Conservation (phyloP, 2,888 invertebrate species). For the Platypus cylindrus region DNA sequence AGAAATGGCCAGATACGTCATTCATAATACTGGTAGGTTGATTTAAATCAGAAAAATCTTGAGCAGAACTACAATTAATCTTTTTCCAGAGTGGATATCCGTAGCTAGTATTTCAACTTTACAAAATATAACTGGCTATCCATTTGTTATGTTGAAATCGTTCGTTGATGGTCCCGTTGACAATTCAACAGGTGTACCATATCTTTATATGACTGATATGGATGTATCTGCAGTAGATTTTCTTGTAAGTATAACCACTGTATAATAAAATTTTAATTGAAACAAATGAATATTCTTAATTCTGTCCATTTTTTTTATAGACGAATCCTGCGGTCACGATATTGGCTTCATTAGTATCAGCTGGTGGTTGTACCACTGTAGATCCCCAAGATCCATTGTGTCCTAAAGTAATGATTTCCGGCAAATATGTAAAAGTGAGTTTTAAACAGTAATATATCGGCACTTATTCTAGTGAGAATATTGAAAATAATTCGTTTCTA, state of each 20-base stretch:
- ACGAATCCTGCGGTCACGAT: conserved; percentile 51
- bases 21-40: conserved; percentile 51
- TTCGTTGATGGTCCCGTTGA: conserved; percentile 54
- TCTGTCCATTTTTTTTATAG: conserved; percentile 39
- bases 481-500: no score
- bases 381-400: conserved; percentile 71
- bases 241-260: conserved; percentile 37
- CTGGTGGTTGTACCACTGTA: conserved; percentile 48
- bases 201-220: conserved; percentile 59
- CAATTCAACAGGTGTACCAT: conserved; percentile 59
- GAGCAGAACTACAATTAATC: background rate
- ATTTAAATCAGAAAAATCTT: conserved; percentile 5
- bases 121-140: conserved; percentile 46
- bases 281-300: conserved; percentile 10
- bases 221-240: conserved; percentile 58
- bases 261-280: no score
- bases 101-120: conserved; percentile 55
- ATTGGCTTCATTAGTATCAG: conserved; percentile 56
- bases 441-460: no score
- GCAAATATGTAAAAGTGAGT: conserved; percentile 51
- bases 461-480: no score
- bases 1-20: conserved; percentile 58
- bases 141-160: conserved; percentile 57
- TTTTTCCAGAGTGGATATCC: conserved; percentile 53
- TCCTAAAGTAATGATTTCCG: conserved; percentile 57